Percentiles rank a stretch among this genome's conserved stretches.
Conservation (phyloP, 1,140 invertebrate species). For the Venturia canescens region DNA sequence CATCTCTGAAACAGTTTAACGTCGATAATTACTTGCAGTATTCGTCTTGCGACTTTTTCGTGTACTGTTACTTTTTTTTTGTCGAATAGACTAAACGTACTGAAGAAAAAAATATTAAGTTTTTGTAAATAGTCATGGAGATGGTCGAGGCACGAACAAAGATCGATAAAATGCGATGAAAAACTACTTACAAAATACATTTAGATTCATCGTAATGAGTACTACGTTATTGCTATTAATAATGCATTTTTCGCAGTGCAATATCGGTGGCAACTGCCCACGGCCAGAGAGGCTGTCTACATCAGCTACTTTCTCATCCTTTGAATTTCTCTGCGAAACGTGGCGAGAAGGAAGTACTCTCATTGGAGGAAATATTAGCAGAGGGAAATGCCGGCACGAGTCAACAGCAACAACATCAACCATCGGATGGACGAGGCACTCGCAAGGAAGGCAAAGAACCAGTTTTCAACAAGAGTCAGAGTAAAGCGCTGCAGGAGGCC, state of each 20-base stretch:
- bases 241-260: slow-evolving; percentile 78
- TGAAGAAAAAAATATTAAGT: too few relatives aligned
- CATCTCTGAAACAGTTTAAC: not conserved
- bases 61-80: too few relatives aligned
- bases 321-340: slow-evolving; percentile 79
- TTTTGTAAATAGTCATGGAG: too few relatives aligned
- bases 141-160: too few relatives aligned
- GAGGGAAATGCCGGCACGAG: slow-evolving; percentile 81
- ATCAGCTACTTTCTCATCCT: slow-evolving; percentile 88
- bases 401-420: slow-evolving; percentile 55
- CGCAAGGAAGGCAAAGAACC: slow-evolving; percentile 75
- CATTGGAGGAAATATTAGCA: slow-evolving; percentile 92
- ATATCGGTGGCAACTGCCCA: slow-evolving; percentile 92
- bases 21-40: not conserved
- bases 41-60: not conserved
- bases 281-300: slow-evolving; percentile 86
- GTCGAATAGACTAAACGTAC: too few relatives aligned
- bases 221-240: slow-evolving; percentile 10
- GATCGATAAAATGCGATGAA: too few relatives aligned
- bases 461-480: slow-evolving; percentile 88
- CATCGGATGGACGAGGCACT: slow-evolving; percentile 69
- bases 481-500: slow-evolving; percentile 91
- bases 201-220: not conserved
- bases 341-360: slow-evolving; percentile 86
- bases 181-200: not conserved